These are phyloP conservation scores for Nysson spinosus DNA, from an alignment of 2,888 invertebrate species.

Conservation along the genomic window DNA sequence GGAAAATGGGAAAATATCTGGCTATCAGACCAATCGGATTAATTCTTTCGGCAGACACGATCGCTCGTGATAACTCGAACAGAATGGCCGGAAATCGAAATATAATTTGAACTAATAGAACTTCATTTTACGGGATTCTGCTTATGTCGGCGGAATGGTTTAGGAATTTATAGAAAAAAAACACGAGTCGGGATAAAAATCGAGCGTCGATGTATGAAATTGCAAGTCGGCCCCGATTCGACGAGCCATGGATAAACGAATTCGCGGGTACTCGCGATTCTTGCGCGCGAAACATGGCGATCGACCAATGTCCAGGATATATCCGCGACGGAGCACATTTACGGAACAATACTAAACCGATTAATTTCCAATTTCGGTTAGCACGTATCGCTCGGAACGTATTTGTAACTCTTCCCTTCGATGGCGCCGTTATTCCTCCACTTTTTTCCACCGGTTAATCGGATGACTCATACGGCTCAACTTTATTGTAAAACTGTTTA, in stretches of 20 bases:
- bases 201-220: slow-evolving; percentile 33
- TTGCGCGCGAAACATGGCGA: slow-evolving; percentile 24
- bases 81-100: too few species aligned
- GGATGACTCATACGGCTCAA: neutral
- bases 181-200: too few species aligned
- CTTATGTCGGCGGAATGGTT: neutral
- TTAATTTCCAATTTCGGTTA: slow-evolving; percentile 38
- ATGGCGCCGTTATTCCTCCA: slow-evolving; percentile 3
- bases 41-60: too few species aligned
- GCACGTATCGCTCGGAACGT: slow-evolving; percentile 29
- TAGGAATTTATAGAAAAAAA: too few species aligned
- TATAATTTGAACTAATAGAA: too few species aligned
- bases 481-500: neutral
- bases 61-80: too few species aligned
- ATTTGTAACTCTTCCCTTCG: slow-evolving; percentile 30
- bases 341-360: slow-evolving; percentile 43
- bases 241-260: slow-evolving; percentile 40
- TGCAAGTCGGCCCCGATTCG: slow-evolving; percentile 19
- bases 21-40: too few species aligned
- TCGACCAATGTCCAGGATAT: slow-evolving; percentile 14
- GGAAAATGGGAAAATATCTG: too few species aligned
- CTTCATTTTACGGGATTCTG: neutral
- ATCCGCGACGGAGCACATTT: slow-evolving; percentile 12
- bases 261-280: slow-evolving; percentile 11
- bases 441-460: slow-evolving; percentile 11